Percentiles rank a stretch among this genome's conserved stretches.
Conservation (phyloP, 2,888 invertebrate genomes). For the Piscicola geometra region DNA sequence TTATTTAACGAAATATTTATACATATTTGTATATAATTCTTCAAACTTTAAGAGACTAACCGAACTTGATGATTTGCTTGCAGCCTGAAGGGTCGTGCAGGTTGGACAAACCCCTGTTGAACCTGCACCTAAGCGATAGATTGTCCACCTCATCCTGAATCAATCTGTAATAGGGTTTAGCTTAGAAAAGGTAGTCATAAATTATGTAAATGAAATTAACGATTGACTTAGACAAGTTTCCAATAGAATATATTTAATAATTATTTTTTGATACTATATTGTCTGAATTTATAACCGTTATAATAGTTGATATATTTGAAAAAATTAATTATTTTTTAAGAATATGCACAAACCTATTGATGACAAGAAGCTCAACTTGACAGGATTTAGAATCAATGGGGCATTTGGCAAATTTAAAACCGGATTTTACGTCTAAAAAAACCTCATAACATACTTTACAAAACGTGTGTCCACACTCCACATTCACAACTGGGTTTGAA, state of each 20-base stretch:
- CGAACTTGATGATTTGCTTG: background rate
- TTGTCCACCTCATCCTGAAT: constrained; percentile 2
- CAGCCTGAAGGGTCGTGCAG: background rate
- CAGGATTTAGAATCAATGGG: background rate
- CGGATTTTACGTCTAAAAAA: background rate
- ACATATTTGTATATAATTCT: background rate
- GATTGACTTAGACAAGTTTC: no score
- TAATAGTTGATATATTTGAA: no score
- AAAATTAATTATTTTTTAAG: no score
- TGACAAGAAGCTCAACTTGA: background rate
- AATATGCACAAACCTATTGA: background rate
- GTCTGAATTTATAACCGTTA: no score
- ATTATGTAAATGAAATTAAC: no score
- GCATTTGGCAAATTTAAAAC: background rate
- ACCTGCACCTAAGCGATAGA: background rate
- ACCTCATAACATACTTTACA: background rate
- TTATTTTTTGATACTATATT: no score
- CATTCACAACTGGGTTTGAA: constrained; percentile 3
- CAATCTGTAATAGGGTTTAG: background rate
- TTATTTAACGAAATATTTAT: no score
- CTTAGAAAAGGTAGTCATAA: no score
- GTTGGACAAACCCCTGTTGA: background rate
- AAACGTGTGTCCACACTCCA: constrained; percentile 6
- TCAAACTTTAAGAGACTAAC: background rate
- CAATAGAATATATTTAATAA: no score